Conservation (phyloP, 1,140 invertebrate species). For the Hylyphantes graminicola region DNA sequence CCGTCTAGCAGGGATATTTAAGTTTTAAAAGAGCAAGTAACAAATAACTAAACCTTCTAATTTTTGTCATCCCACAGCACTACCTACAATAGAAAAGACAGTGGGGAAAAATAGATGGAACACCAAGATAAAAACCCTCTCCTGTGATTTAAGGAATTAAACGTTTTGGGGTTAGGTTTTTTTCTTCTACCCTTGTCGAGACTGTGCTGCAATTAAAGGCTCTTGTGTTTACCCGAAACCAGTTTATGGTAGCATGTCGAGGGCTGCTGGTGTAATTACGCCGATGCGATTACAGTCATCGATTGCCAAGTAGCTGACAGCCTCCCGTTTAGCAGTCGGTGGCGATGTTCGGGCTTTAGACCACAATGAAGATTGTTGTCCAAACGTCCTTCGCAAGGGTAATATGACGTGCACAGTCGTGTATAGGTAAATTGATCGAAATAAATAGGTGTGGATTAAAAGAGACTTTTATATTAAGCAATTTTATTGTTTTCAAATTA, state of each 20-base stretch:
- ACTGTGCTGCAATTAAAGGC: constrained; percentile 26
- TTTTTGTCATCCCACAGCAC: neutral
- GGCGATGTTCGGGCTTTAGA: too few relatives aligned
- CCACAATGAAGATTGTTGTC: too few relatives aligned
- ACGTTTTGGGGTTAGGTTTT: constrained; percentile 21
- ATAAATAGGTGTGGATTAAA: too few relatives aligned
- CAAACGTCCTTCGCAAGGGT: too few relatives aligned
- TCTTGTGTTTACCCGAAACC: constrained; percentile 34
- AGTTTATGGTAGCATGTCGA: constrained; percentile 27
- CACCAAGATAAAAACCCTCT: constrained; percentile 21
- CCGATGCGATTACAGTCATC: constrained; percentile 11
- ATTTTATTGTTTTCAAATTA: too few relatives aligned
- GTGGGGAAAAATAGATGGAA: constrained; percentile 18
- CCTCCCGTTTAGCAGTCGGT: too few relatives aligned
- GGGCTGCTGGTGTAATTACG: neutral
- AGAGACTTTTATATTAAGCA: too few relatives aligned
- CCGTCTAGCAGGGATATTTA: too few relatives aligned
- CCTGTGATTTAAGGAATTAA: constrained; percentile 54
- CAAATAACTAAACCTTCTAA: too few relatives aligned
- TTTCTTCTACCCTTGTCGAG: neutral
- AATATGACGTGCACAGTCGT: too few relatives aligned
- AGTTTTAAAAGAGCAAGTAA: too few relatives aligned
- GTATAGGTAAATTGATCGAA: too few relatives aligned
- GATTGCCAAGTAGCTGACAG: neutral
- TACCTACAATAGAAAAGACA: constrained; percentile 15